phyloP scores from a whole-genome alignment of 2,797 vertebrate genomes.

The Nyctalus aviator region DNA sequence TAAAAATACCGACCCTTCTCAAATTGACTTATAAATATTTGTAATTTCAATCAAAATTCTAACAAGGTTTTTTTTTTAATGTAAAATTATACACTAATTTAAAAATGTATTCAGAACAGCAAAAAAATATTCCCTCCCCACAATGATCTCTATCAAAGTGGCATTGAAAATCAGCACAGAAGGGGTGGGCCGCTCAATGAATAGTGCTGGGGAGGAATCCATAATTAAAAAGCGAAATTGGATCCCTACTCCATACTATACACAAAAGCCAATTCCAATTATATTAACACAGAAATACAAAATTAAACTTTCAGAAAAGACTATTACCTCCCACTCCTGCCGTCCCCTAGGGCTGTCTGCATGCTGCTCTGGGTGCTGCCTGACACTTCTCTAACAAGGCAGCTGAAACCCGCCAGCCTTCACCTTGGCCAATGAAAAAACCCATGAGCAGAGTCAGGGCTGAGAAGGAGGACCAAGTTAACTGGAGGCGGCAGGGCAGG shows the following conservation, averaged over 20 bases:
- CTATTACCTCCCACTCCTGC: neutral
- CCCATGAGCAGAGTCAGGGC: neutral
- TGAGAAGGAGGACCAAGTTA: neutral
- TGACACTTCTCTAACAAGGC: neutral
- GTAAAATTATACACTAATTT: neutral
- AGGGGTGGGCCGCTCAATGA: neutral
- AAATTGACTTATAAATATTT: slow-evolving; percentile 32
- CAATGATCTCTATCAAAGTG: neutral
- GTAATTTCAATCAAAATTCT: neutral
- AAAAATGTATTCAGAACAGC: neutral
- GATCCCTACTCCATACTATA: neutral
- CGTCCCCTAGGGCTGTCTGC: neutral
- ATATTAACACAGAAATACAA: neutral
- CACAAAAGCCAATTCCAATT: neutral
- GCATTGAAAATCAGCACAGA: neutral
- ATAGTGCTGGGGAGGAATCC: neutral
- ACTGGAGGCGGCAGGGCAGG: neutral
- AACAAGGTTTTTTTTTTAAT: neutral
- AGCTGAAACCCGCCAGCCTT: neutral
- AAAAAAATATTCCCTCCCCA: neutral
- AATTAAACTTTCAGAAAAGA: neutral
- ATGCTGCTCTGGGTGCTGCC: neutral
- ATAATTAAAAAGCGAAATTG: neutral
- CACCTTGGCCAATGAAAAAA: neutral
- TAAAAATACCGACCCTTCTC: neutral